Conservation (phyloP, 2,888 invertebrate species). For the Phengaris arion region DNA sequence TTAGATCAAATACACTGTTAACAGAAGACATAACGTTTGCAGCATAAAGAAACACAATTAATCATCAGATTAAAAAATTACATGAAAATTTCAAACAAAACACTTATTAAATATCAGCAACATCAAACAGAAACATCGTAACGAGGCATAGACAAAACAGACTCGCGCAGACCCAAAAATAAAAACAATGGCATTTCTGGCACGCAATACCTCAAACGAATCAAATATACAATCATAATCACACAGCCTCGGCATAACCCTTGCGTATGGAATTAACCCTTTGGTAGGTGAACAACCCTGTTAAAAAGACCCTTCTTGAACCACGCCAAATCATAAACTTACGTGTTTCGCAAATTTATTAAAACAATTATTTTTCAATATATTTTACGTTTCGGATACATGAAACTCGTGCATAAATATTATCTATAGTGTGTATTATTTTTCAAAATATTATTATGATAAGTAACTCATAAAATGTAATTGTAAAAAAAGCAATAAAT, state of each 20-base stretch:
- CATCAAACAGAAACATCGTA: conserved; percentile 42
- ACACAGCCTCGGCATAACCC: conserved; percentile 58
- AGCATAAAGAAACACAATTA: neutral
- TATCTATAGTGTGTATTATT: neutral
- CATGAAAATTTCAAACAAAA: conserved; percentile 35
- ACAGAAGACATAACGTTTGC: neutral
- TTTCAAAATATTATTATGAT: conserved; percentile 15
- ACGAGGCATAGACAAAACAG: conserved; percentile 51
- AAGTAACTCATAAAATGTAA: conserved; percentile 8
- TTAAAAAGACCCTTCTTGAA: conserved; percentile 61
- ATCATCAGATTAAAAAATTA: conserved; percentile 36
- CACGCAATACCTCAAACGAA: conserved; percentile 57
- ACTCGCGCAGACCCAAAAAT: conserved; percentile 56
- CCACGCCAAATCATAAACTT: conserved; percentile 42
- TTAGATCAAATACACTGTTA: neutral
- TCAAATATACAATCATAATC: conserved; percentile 57
- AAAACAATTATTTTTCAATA: neutral
- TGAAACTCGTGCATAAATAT: conserved; percentile 12
- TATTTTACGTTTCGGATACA: neutral
- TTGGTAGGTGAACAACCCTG: conserved; percentile 77
- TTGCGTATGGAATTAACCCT: conserved; percentile 73
- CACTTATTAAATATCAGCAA: conserved; percentile 43
- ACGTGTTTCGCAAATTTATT: conserved; percentile 32
- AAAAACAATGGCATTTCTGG: conserved; percentile 59
- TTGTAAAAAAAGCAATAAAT: conserved; percentile 17